These are phyloP conservation scores for Xanthorhoe designata DNA, from an alignment of 2,888 invertebrate species.

Conservation along the genomic window DNA sequence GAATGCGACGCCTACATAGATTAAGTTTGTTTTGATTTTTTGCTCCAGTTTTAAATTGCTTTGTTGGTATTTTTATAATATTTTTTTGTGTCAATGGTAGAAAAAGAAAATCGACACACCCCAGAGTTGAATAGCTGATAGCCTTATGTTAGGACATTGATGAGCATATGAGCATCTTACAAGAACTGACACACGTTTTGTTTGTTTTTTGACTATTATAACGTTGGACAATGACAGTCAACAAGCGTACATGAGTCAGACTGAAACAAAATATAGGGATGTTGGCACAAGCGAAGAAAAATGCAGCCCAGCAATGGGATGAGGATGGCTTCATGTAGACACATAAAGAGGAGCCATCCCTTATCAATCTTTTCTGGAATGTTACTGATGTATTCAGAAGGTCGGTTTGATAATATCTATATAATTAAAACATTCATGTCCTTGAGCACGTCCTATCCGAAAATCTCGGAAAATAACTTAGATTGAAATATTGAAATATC, in stretches of 20 bases:
- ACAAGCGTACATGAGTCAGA: no score
- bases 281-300: no score
- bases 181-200: no score
- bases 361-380: no score
- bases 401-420: conserved; percentile 38
- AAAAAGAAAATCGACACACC: neutral
- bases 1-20: conserved; percentile 64
- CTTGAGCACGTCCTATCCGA: conserved; percentile 40
- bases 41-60: conserved; percentile 60
- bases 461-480: conserved; percentile 41
- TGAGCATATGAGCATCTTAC: no score
- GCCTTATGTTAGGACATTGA: no score
- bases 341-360: no score
- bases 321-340: no score
- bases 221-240: no score
- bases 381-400: conserved; percentile 40
- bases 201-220: no score
- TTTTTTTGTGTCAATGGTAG: neutral
- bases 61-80: conserved; percentile 14
- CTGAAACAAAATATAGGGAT: no score
- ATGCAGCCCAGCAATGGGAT: no score
- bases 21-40: conserved; percentile 61
- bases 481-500: conserved; percentile 42
- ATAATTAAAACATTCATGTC: conserved; percentile 28
- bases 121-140: neutral